Conservation (phyloP, 2,888 invertebrate genomes). For the Phania funesta region DNA sequence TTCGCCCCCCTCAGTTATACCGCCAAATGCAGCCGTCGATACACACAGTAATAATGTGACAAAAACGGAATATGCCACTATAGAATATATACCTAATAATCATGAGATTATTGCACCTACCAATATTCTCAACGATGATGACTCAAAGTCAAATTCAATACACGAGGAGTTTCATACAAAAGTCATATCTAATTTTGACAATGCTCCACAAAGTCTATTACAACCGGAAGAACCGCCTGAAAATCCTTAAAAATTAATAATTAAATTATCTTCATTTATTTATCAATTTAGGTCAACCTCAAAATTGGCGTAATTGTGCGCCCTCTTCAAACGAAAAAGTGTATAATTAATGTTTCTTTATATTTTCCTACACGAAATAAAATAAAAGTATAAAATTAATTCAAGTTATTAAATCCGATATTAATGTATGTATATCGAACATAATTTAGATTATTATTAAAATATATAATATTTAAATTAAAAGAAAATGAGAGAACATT, state of each 20-base stretch:
- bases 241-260: conserved; percentile 74
- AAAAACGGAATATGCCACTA: conserved; percentile 78
- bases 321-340: conserved; percentile 8
- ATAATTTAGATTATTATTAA: conserved; percentile 53
- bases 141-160: conserved; percentile 78
- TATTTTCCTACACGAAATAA: conserved; percentile 25
- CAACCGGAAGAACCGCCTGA: conserved; percentile 80
- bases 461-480: conserved; percentile 54
- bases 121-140: conserved; percentile 73
- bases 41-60: conserved; percentile 64
- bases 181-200: conserved; percentile 72
- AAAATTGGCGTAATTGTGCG: conserved; percentile 33
- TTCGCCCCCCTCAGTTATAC: conserved; percentile 45
- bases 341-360: conserved; percentile 22
- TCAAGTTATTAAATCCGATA: conserved; percentile 45
- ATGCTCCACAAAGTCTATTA: conserved; percentile 77
- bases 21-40: conserved; percentile 28
- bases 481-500: conserved; percentile 31
- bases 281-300: conserved; percentile 47
- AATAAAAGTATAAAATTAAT: conserved; percentile 34
- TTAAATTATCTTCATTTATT: conserved; percentile 29
- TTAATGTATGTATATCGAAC: conserved; percentile 45
- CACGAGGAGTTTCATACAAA: conserved; percentile 77
- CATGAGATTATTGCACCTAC: conserved; percentile 66
- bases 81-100: conserved; percentile 76